These are phyloP conservation scores for Zosterops pallidus DNA, from an alignment of 2,113 vertebrate genomes.

Conservation along the genomic window DNA sequence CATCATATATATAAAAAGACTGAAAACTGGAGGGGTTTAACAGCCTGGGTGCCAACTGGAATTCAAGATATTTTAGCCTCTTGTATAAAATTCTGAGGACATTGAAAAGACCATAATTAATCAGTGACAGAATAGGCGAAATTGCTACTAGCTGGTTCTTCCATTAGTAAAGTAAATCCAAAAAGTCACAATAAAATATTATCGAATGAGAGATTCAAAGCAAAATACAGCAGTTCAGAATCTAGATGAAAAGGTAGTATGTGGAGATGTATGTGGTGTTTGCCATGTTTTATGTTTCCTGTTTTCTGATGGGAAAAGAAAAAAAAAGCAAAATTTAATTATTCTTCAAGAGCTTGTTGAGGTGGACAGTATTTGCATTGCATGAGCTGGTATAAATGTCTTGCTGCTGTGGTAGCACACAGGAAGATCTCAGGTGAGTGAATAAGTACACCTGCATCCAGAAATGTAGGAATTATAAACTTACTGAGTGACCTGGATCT, in stretches of 20 bases:
- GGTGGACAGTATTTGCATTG: background rate
- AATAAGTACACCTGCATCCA: background rate
- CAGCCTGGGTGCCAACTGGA: background rate
- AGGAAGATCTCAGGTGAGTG: background rate
- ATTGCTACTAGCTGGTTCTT: background rate
- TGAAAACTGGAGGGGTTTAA: background rate
- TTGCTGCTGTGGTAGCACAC: background rate
- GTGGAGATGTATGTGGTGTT: background rate
- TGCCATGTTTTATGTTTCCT: background rate
- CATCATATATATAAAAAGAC: background rate
- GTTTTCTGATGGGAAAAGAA: background rate
- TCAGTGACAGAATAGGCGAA: background rate
- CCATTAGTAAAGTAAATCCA: background rate
- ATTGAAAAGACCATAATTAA: background rate
- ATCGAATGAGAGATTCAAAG: background rate
- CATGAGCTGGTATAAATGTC: background rate
- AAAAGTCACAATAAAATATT: background rate
- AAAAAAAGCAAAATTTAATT: background rate
- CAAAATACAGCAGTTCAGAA: background rate
- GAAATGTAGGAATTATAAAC: background rate
- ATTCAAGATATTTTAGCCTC: background rate
- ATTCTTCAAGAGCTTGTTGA: background rate
- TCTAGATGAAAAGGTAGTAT: background rate
- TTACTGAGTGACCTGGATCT: background rate
- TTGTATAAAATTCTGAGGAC: background rate